Conservation (phyloP, 2,888 invertebrate species). For the Caenorhabditis becei region DNA sequence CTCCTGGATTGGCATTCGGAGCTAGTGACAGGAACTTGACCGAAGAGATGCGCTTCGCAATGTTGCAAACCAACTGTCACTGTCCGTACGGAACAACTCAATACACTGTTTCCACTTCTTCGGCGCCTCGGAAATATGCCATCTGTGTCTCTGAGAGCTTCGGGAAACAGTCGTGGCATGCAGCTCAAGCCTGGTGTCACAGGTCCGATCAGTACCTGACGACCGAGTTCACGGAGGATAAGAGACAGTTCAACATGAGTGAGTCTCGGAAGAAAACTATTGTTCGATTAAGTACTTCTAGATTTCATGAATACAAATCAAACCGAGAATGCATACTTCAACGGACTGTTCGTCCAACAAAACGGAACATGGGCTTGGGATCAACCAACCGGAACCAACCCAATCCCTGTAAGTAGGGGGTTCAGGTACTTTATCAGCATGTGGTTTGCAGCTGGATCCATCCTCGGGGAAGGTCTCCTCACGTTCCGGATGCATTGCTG, state of each 20-base stretch:
- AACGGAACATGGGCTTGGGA: conserved; percentile 28
- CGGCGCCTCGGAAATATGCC: not conserved
- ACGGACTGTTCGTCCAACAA: conserved; percentile 9
- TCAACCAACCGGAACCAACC: conserved; percentile 7
- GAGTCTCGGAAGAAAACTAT: not conserved
- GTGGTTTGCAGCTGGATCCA: conserved; percentile 19
- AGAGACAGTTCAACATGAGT: conserved; percentile 15
- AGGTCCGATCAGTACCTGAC: not conserved
- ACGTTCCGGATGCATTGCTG: conserved; percentile 13
- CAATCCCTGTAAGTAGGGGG: conserved; percentile 5
- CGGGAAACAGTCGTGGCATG: not conserved
- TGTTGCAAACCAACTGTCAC: conserved; percentile 3
- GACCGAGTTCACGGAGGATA: conserved; percentile 4
- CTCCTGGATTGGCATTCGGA: conserved; percentile 4
- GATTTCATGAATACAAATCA: conserved; percentile 12
- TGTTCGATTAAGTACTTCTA: not conserved
- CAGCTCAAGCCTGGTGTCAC: not conserved
- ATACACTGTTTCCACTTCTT: not conserved
- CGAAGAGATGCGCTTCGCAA: not conserved
- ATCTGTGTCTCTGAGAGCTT: not conserved
- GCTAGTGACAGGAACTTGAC: not conserved
- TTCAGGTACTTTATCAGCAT: not conserved
- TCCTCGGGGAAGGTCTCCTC: conserved; percentile 13
- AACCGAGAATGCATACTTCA: conserved; percentile 6
- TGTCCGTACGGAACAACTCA: not conserved